Evolutionary conservation across 1,140 invertebrate species (phyloP), one percentile per base, ranked within the genome.

Genomic region (Leptonema lineaticorne): DNA sequence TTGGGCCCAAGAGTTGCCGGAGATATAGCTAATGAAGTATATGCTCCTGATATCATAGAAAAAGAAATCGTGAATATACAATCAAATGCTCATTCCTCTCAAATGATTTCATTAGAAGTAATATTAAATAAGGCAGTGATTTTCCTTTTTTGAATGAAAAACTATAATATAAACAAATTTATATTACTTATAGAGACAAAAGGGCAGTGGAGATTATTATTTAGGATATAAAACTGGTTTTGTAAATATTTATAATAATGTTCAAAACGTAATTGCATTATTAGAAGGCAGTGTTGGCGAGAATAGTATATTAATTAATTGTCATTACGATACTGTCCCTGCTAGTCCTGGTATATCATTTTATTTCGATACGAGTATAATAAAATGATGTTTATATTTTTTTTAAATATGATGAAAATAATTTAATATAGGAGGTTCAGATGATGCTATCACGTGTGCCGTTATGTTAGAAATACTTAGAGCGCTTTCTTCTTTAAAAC

Each of bases 291-390:
- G 78, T 37, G 78, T 80, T 27, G 82, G 71, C 0, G 76, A 78
- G 67, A 75, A 85, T 60, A 85, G 87, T 41, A 69, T 94, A 33
- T 77, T 94, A n/a, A 78, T 94, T 29, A 94, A 93, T 78, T 92
- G 91, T 73, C 92, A 94, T 77, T 92, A 88, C 80, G 92, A 94
- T 78, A 86, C 88, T 48, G 88, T 92, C n/a, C 85, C 89, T 20
- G 87, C 84, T 69, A 90, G 89, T 78, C 85, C 82, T 77, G 89
- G 89, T 74, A 75, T 73, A 57, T 33, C 50, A 22, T 57, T 28
- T 33, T 53, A 66, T 46, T 27, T 57, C 8, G 4, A 66, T 2
- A 24, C 16, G 6, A 37, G 20, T 9, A 60, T 33, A 2, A 18
- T 28, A 9, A 7, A 6, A 28, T 16, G 26, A 57, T 33, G 1